Conservation (phyloP, 2,888 invertebrate genomes). For the Parelbella ahira region DNA sequence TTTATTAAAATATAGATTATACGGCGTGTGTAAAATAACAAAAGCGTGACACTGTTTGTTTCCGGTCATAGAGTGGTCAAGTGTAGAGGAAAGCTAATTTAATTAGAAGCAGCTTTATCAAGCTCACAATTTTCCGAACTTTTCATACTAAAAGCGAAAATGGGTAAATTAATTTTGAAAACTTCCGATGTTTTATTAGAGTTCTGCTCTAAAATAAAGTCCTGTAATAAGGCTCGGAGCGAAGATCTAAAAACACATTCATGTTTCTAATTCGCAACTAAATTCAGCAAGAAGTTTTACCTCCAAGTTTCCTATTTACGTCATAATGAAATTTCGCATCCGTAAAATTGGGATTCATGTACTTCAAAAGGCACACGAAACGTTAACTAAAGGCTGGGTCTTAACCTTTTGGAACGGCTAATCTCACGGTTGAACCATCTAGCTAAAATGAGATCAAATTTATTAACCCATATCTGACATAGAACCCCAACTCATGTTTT, state of each 20-base stretch:
- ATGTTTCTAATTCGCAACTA: background rate
- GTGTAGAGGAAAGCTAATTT: conserved; percentile 22
- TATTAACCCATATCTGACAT: conserved; percentile 15
- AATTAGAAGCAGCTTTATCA: conserved; percentile 12
- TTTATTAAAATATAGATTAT: too few relatives aligned
- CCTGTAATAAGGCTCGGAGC: background rate
- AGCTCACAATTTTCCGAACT: conserved; percentile 4
- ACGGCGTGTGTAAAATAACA: conserved; percentile 4
- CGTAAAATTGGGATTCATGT: conserved; percentile 13
- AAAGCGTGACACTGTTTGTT: conserved; percentile 2
- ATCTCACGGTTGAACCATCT: conserved; percentile 8
- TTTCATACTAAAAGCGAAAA: background rate
- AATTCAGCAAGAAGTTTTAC: background rate
- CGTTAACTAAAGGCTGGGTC: conserved; percentile 17
- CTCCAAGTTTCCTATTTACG: conserved; percentile 3
- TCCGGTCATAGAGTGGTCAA: background rate
- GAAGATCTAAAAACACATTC: background rate
- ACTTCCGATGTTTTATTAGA: background rate
- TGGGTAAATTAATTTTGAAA: conserved; percentile 3
- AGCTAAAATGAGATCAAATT: conserved; percentile 21
- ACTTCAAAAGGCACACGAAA: conserved; percentile 5
- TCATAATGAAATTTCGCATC: conserved; percentile 11
- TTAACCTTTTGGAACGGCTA: conserved; percentile 4
- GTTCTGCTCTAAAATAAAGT: background rate
- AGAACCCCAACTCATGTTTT: too few relatives aligned